Percentiles rank a stretch among this genome's conserved stretches.
phyloP scores from a whole-genome alignment of 1,140 invertebrate species.

The Drepana arcuata region DNA sequence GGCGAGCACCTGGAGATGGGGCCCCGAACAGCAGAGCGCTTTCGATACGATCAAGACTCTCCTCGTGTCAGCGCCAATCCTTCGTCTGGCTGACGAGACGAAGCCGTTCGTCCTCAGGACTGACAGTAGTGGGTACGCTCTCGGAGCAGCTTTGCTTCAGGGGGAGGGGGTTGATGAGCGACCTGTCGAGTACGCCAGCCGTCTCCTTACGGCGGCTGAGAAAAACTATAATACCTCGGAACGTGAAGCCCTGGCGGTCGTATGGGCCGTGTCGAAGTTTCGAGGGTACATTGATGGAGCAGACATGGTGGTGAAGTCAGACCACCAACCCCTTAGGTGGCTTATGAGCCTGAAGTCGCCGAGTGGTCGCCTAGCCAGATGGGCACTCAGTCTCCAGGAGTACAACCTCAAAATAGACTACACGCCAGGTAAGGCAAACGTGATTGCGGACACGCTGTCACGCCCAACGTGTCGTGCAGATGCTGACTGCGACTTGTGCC shows the following conservation, averaged over 20 bases:
- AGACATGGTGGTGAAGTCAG: conserved; percentile 47
- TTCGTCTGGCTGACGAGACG: conserved; percentile 4
- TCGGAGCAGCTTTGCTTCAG: conserved; percentile 30
- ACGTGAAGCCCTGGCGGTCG: conserved; percentile 5
- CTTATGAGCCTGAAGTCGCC: conserved; percentile 45
- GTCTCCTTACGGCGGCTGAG: conserved; percentile 42
- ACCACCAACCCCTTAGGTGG: conserved; percentile 65
- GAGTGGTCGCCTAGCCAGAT: conserved; percentile 36
- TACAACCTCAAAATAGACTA: conserved; percentile 27
- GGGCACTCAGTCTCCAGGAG: conserved; percentile 47
- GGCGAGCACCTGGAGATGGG: background rate
- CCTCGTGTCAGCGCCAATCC: background rate
- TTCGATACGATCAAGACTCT: conserved; percentile 1
- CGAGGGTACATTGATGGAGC: conserved; percentile 33
- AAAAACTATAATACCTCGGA: conserved; percentile 24
- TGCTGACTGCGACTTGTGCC: conserved; percentile 7
- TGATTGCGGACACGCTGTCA: conserved; percentile 15
- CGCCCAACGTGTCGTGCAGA: conserved; percentile 1
- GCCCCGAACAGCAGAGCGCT: background rate
- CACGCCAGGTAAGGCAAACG: conserved; percentile 17
- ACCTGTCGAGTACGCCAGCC: conserved; percentile 56
- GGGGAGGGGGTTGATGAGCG: conserved; percentile 13
- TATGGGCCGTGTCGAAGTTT: conserved; percentile 37
- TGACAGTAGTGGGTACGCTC: conserved; percentile 21
- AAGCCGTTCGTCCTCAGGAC: conserved; percentile 18